phyloP scores from a whole-genome alignment of 2,888 invertebrate species.

The Caenorhabditis imperialis region DNA sequence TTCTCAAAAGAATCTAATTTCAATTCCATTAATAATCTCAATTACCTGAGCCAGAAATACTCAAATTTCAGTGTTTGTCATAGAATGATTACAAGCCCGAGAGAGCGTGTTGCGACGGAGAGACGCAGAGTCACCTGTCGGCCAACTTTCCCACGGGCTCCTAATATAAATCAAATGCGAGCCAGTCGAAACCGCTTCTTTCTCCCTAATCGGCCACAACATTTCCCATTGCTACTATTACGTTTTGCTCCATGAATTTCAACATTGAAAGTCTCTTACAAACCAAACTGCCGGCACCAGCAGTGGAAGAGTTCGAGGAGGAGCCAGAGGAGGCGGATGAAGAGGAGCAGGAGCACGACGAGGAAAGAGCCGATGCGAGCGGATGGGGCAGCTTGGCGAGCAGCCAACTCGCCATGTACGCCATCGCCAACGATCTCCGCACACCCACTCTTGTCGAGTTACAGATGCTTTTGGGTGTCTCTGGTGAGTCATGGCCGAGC shows the following conservation, averaged over 20 bases:
- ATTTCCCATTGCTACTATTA: not conserved
- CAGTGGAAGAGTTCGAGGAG: slow-evolving; percentile 20
- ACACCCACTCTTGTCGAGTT: slow-evolving; percentile 75
- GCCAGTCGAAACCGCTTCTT: slow-evolving; percentile 16
- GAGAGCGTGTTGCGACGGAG: slow-evolving; percentile 15
- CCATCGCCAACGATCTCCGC: slow-evolving; percentile 62
- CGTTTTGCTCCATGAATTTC: slow-evolving; percentile 46
- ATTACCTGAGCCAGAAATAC: slow-evolving; percentile 40
- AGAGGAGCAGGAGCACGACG: slow-evolving; percentile 25
- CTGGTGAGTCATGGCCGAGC: slow-evolving; percentile 28
- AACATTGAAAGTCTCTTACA: slow-evolving; percentile 53
- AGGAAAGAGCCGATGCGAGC: not conserved
- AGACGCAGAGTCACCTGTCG: slow-evolving; percentile 45
- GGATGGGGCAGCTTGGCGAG: slow-evolving; percentile 48
- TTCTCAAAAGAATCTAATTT: slow-evolving; percentile 58
- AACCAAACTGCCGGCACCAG: slow-evolving; percentile 16
- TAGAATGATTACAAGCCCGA: slow-evolving; percentile 47
- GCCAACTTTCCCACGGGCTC: slow-evolving; percentile 50
- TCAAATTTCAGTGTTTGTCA: slow-evolving; percentile 54
- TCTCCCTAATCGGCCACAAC: slow-evolving; percentile 12
- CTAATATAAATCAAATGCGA: slow-evolving; percentile 50
- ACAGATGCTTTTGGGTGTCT: slow-evolving; percentile 75
- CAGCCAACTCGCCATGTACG: slow-evolving; percentile 62
- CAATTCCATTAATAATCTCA: slow-evolving; percentile 57
- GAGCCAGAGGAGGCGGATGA: slow-evolving; percentile 26